phyloP scores from a whole-genome alignment of 2,888 invertebrate genomes.

The Syrphus vitripennis region DNA sequence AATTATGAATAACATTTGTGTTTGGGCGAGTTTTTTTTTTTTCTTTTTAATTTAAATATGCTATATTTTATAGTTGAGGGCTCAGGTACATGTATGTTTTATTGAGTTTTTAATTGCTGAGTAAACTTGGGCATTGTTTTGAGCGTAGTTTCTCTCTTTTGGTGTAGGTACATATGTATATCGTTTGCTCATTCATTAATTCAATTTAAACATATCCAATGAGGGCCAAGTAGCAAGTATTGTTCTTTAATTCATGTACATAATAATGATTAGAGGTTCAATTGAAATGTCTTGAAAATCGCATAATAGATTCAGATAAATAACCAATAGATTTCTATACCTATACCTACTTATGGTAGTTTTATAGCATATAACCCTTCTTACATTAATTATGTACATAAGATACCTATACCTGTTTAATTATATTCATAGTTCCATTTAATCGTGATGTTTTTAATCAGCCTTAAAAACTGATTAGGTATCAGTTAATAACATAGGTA shows the following conservation, averaged over 20 bases:
- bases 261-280: slow-evolving; percentile 19
- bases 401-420: background rate
- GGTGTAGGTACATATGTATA: too few relatives aligned
- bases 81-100: background rate
- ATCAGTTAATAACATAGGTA: background rate
- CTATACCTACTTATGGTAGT: background rate
- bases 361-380: slow-evolving; percentile 8
- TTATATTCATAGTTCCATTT: background rate
- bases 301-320: slow-evolving; percentile 4
- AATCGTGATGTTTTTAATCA: background rate
- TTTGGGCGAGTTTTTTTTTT: background rate
- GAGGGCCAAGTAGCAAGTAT: background rate
- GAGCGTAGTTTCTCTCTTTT: background rate
- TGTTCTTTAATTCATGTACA: slow-evolving; percentile 14
- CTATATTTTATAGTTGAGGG: background rate
- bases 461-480: background rate
- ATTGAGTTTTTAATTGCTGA: background rate
- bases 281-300: background rate
- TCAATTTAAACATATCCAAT: slow-evolving; percentile 1
- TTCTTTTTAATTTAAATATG: background rate
- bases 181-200: slow-evolving; percentile 1
- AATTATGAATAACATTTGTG: slow-evolving; percentile 5
- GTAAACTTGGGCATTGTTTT: background rate
- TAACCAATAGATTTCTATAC: background rate
- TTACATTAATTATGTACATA: background rate